Conservation (phyloP, 2,797 vertebrate species). For the Neomorphus geoffroyi region DNA sequence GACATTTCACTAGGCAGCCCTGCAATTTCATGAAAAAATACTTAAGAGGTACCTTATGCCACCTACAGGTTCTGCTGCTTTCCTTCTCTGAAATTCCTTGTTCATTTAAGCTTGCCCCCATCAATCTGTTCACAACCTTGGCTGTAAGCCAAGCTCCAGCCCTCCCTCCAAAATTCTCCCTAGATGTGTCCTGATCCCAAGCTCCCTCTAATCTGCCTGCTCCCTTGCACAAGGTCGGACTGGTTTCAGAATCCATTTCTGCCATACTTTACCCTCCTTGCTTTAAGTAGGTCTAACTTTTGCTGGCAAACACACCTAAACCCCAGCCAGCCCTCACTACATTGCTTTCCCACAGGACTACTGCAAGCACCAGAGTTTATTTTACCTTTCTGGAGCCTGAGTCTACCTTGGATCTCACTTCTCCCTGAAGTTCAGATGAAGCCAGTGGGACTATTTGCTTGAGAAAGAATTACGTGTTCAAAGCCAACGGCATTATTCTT, state of each 20-base stretch:
- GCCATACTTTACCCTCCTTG: not conserved
- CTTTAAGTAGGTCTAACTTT: not conserved
- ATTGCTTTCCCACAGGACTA: not conserved
- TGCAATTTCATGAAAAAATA: not conserved
- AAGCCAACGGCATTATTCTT: not conserved
- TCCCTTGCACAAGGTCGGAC: not conserved
- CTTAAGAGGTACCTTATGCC: not conserved
- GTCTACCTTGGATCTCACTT: not conserved
- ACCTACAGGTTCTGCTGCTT: slow-evolving; percentile 29
- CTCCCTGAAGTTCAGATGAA: not conserved
- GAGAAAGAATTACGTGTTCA: not conserved
- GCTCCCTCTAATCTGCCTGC: not conserved
- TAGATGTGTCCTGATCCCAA: not conserved
- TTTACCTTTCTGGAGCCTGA: not conserved
- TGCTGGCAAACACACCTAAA: not conserved
- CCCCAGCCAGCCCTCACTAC: not conserved
- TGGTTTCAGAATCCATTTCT: not conserved
- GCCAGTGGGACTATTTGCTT: not conserved
- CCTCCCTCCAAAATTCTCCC: not conserved
- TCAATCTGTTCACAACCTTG: not conserved
- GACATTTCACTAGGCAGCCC: not conserved
- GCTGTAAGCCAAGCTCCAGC: accelerated
- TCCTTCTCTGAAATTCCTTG: not conserved
- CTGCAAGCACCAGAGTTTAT: not conserved
- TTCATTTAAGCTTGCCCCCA: not conserved